Conservation (phyloP, 37 sponge, comb jelly and placozoan species). For the Halisarca cf. caerulea region DNA sequence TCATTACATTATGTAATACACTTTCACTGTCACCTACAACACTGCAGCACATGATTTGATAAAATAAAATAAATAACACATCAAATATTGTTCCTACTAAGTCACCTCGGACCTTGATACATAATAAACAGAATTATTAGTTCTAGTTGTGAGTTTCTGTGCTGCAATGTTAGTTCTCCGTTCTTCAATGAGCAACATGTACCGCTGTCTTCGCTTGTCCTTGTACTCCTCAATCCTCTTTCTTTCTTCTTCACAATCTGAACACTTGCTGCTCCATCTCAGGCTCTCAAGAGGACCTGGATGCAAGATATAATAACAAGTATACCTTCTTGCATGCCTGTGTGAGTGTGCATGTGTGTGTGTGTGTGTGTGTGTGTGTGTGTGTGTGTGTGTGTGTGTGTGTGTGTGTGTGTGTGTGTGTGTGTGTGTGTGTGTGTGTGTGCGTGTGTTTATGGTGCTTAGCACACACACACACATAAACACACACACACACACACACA, state of each 20-base stretch:
- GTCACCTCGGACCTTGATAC: too few relatives aligned
- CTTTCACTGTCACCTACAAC: too few relatives aligned
- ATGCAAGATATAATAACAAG: too few relatives aligned
- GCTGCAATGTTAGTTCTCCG: not conserved
- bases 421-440: too few relatives aligned
- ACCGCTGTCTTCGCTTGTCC: conserved; percentile 52
- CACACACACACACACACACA: conserved; percentile 22
- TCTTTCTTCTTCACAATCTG: conserved; percentile 64
- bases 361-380: not conserved
- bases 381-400: conserved; percentile 12
- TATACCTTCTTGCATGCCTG: too few relatives aligned
- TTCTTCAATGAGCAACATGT: conserved; percentile 41
- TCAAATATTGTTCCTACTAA: too few relatives aligned
- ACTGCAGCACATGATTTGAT: too few relatives aligned
- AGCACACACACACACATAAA: not conserved
- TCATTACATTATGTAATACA: too few relatives aligned
- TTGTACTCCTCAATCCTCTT: conserved; percentile 65
- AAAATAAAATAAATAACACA: too few relatives aligned
- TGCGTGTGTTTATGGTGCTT: too few relatives aligned
- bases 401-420: too few relatives aligned
- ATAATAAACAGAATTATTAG: not conserved
- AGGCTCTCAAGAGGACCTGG: conserved; percentile 43
- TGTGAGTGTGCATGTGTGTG: too few relatives aligned
- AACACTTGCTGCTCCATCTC: conserved; percentile 46
- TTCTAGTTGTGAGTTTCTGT: not conserved